Base-by-base conservation (phyloP, 2,888 invertebrate species). In the Tipula lateralis region DNA sequence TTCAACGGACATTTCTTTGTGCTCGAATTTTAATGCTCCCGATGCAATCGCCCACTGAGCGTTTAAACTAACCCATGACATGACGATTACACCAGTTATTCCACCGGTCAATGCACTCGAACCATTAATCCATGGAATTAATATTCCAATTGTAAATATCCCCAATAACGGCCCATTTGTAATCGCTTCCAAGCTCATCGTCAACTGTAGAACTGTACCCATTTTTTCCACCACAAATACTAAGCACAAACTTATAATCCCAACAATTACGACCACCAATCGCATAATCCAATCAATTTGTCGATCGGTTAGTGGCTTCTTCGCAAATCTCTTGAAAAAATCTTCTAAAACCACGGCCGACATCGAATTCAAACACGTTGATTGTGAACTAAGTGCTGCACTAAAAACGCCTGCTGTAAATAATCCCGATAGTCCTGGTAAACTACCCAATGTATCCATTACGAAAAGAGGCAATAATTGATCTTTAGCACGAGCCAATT, bases 331-430 rank as follows among this genome's bases (percentile, higher is more conserved):
- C 87, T 93, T 93, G 44, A 94, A 92, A 86, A 95, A 93, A 88
- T 95, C 95, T 89, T 95, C 94, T 81, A 95, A 88, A 0, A 94
- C 93, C 0, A 95, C 94, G 0, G 95, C 95, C 0, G 95, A 93
- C 92, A 95, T 93, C 0, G 95, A 95, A 88, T 95, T 95, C 34
- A 95, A 89, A 85, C 95, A 95, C 16, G 95, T 95, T 24, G 95
- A 95, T 29, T 95, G 90, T 0, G 95, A 95, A 88, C 95, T 95
- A 5, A 97, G 90, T 9, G 97, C 96, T 19, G 97, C 97, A 90
- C 96, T 96, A 87, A 97, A 97, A 1, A 97, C 94, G 36, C 97
- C 96, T 32, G 97, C 96, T 0, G 97, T 94, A 88, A 97, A 97
- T 32, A 97, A 90, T 4, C 97, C 97, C 0, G 96, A 94, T 87